Percentiles rank a stretch among this genome's conserved stretches.
Evolutionary conservation across 2,797 vertebrate genomes (phyloP).

Genomic region (Enteromius mattozi): DNA sequence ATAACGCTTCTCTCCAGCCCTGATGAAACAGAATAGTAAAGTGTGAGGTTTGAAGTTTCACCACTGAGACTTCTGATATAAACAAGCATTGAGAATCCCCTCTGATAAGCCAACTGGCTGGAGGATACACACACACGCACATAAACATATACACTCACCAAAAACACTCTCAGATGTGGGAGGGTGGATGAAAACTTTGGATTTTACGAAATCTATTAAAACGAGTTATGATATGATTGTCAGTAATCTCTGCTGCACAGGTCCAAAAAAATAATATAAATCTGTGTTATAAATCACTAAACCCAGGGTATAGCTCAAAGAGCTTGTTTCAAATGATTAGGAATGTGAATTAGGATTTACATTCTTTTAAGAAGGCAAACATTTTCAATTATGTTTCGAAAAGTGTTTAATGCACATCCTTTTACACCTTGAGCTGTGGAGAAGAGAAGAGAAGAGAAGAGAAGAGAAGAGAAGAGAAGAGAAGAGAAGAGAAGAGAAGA

Average conservation of each 20-base stretch:
- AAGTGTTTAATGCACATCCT: not conserved
- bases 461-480: no score
- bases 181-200: constrained; percentile 19
- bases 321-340: not conserved
- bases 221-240: constrained; percentile 8
- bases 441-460: not conserved
- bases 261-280: not conserved
- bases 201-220: constrained; percentile 20
- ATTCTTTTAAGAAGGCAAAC: not conserved
- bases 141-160: constrained; percentile 14
- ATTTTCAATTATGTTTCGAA: not conserved
- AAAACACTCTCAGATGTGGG: constrained; percentile 11
- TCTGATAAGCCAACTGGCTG: constrained; percentile 42
- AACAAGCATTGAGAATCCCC: constrained; percentile 77
- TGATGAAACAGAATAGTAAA: constrained; percentile 87
- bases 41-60: constrained; percentile 81
- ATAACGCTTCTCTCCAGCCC: constrained; percentile 80
- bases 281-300: not conserved
- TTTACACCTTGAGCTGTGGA: not conserved
- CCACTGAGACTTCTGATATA: constrained; percentile 84
- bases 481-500: no score
- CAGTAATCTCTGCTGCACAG: not conserved
- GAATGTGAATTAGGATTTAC: not conserved
- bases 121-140: constrained; percentile 27
- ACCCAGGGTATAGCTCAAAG: not conserved